Percentiles rank a stretch among this genome's conserved stretches.
Conservation (phyloP, 2,797 vertebrate species). For the Chiloscyllium punctatum region DNA sequence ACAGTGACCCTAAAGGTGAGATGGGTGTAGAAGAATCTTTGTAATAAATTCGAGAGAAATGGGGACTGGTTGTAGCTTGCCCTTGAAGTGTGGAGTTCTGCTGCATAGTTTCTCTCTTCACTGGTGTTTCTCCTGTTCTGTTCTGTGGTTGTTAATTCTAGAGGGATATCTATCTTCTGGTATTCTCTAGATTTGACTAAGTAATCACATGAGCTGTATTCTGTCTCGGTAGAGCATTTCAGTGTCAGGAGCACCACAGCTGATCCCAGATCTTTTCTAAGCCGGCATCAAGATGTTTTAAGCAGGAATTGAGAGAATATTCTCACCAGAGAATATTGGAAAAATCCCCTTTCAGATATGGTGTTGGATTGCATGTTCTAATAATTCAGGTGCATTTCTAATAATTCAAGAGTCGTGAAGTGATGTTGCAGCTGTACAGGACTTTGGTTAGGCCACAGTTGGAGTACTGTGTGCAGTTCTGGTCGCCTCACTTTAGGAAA, state of each 20-base stretch:
- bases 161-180: background rate
- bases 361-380: background rate
- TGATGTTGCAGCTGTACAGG: too few species aligned
- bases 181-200: background rate
- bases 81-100: too few species aligned
- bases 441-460: too few species aligned
- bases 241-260: background rate
- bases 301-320: too few species aligned
- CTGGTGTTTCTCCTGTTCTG: background rate
- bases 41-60: background rate
- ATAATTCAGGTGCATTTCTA: background rate
- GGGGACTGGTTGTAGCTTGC: too few species aligned
- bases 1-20: conserved; percentile 94
- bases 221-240: too few species aligned
- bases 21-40: background rate
- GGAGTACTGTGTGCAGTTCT: too few species aligned
- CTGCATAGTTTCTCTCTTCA: background rate
- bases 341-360: background rate
- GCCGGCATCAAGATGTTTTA: too few species aligned
- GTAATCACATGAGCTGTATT: background rate
- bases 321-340: background rate
- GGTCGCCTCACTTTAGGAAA: too few species aligned
- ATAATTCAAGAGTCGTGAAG: too few species aligned
- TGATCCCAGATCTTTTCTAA: background rate
- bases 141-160: background rate